Base-by-base conservation (phyloP, 2,888 invertebrate species). In the Platycnemis pennipes region DNA sequence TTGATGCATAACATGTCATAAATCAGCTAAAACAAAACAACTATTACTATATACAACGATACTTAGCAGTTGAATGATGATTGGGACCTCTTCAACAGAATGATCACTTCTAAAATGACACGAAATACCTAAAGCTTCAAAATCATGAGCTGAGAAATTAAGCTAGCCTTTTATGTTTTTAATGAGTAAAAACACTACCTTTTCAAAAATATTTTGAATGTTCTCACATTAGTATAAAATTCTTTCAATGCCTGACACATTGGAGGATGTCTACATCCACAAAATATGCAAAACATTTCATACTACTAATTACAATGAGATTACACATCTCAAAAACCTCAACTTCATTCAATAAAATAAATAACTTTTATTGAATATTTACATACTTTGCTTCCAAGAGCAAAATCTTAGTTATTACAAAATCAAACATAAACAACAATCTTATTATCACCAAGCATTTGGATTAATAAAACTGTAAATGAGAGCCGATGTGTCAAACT, bases 141-240 rank as follows among this genome's bases (percentile, higher is more conserved):
- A 87, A 63, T 49, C 91, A 91, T 7, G n/a, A 63, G 91, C 44
- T 63, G 91, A 91, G 91, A 91, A 91, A 91, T 63, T n/a, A 91
- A 91, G 56, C 26, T n/a, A n/a, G 56, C 63, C 69, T 91, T 91
- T 63, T 69, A 16, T 63, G 63, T 91, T 63, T 56, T 63, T 63
- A 44, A 45, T 56, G 91, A 91, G 91, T 91, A 91, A 91, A 91
- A 91, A 91, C 91, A 91, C 91, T 91, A 91, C 91, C 49, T 69
- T 91, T 91, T 91, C 91, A 91, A 91, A 91, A 91, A 91, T 91
- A 91, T 63, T 91, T 91, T 45, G 69, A 91, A 91, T 91, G 91
- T 91, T 91, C 63, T 91, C 91, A 91, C 63, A 91, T 69, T 91
- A 44, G 91, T 91, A 91, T 63, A 91, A 91, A 91, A 91, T 91